Base-by-base conservation (phyloP, 2,797 vertebrate species). In the Smutsia gigantea region DNA sequence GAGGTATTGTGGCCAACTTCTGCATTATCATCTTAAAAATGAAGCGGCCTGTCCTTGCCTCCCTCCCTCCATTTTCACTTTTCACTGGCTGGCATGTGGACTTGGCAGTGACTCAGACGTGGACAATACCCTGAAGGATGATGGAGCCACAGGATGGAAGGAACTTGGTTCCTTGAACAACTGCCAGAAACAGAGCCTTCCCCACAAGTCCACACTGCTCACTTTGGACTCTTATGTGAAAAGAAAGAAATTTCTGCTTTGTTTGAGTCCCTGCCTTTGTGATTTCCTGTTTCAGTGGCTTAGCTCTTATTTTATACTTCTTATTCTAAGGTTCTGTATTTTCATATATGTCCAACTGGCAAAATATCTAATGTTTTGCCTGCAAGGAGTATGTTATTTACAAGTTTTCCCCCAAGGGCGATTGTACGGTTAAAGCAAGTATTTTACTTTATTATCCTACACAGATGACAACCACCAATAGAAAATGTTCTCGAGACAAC, bases 401-500 rank as follows among this genome's bases (percentile, higher is more conserved):
- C 11, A 90, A 49, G 1, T 78, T 78, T 97, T 78, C 66, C 27
- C 57, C 6, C 29, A 71, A 82, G 75, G 49, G 37, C 14, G 8
- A 75, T 46, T 51, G 0, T 59, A 53, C 21, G 31, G 6, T 86
- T 94, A 93, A 93, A 88, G 25, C 21, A 91, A 84, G 14, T 64
- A 86, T 51, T 93, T 11, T 61, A 68, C 12, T 87, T 31, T 46
- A 18, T 85, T 68, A 94, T 82, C 27, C 49, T 90, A 68, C 27
- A 69, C 13, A 86, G 46, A 59, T 95, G 68, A 93, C 14, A 94
- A 51, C 29, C 61, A 74, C 31, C 78, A 64, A 34, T 1, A 89
- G 37, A 95, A 94, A 87, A 42, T 34, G 1, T 68, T 87, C 82
- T 91, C 34, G 55, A 57, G 74, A 84, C 31, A 96, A 55, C 31